phyloP scores from a whole-genome alignment of 2,888 invertebrate genomes.

The Acleris literana region DNA sequence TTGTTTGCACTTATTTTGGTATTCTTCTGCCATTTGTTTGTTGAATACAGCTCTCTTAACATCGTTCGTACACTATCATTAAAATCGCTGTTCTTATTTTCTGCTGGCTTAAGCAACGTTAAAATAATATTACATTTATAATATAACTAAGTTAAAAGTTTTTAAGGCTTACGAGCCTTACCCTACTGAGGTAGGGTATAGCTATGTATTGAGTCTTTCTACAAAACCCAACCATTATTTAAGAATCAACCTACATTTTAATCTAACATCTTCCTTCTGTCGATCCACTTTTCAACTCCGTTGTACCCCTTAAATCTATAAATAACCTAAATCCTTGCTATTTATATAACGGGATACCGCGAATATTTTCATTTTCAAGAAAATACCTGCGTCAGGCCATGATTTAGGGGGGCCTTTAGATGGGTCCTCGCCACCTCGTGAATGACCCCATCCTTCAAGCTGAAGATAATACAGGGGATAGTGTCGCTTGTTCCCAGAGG shows the following conservation, averaged over 20 bases:
- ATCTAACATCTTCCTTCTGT: neutral
- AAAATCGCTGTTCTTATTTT: no score
- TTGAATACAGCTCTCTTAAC: neutral
- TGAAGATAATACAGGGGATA: conserved; percentile 74
- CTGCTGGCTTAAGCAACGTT: no score
- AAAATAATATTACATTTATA: no score
- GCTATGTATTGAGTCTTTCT: no score
- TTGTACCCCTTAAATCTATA: conserved; percentile 46
- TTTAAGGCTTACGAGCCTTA: no score
- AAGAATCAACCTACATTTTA: no score
- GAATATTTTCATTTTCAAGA: conserved; percentile 45
- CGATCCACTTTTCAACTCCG: conserved; percentile 3
- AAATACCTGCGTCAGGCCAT: conserved; percentile 70
- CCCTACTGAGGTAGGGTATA: no score
- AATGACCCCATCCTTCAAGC: conserved; percentile 82
- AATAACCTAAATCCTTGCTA: conserved; percentile 62
- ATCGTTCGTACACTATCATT: neutral
- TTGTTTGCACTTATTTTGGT: conserved; percentile 42
- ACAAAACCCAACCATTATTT: no score
- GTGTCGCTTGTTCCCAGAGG: conserved; percentile 76
- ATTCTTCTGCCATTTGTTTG: conserved; percentile 42
- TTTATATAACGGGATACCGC: conserved; percentile 39
- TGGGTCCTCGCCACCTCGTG: conserved; percentile 78
- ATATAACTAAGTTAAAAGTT: no score
- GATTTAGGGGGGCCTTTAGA: conserved; percentile 74